A percentile compares a stretch with the other conserved stretches of the same genome.
These are phyloP conservation scores for Hyperopisus bebe DNA, from an alignment of 2,113 vertebrate genomes.

Conservation along the genomic window DNA sequence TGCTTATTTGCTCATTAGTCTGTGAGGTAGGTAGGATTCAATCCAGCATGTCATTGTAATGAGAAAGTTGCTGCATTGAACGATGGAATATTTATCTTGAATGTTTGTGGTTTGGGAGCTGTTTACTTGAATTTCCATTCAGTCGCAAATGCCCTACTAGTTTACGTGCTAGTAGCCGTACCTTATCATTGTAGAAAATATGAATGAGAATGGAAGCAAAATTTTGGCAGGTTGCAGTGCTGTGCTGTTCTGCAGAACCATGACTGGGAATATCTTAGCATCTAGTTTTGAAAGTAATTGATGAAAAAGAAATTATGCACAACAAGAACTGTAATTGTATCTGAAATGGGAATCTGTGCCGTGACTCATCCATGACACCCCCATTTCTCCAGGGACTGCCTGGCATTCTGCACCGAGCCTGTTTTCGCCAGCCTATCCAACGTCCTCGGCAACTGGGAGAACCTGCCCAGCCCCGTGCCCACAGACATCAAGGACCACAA, in stretches of 20 bases:
- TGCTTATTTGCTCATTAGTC: neutral
- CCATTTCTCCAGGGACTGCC: conserved; percentile 72
- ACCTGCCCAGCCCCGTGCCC: conserved; percentile 82
- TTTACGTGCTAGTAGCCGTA: neutral
- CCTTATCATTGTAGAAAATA: neutral
- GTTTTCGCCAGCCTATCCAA: conserved; percentile 95
- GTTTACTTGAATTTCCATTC: neutral
- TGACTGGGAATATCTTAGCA: neutral
- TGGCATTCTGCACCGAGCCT: conserved; percentile 97
- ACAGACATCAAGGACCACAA: conserved; percentile 92
- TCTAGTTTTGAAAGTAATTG: neutral
- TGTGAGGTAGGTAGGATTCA: neutral
- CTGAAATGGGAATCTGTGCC: neutral
- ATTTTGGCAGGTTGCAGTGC: neutral
- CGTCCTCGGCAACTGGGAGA: conserved; percentile 89
- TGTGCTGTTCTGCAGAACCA: neutral
- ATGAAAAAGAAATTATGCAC: neutral
- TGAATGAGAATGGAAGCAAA: neutral
- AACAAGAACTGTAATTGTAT: neutral
- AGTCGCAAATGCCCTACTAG: neutral
- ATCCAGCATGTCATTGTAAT: neutral
- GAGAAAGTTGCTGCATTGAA: neutral
- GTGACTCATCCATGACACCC: neutral
- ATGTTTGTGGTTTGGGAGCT: neutral
- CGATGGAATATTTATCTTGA: neutral